Evolutionary conservation across 2,888 invertebrate species (phyloP).

Genomic region (Sturmia bella): DNA sequence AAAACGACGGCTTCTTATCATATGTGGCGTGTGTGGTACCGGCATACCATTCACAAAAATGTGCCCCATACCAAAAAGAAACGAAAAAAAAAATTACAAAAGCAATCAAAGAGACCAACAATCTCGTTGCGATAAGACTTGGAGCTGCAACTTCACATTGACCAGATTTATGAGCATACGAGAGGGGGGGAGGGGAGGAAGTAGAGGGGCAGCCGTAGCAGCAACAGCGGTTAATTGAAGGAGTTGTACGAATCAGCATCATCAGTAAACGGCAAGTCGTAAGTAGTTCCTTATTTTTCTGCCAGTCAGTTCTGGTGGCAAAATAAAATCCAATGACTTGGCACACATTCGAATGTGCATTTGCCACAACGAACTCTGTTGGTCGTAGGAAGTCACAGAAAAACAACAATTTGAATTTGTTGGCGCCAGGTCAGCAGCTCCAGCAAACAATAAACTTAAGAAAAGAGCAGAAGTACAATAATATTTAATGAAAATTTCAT

Average conservation of each 20-base stretch:
- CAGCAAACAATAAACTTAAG: slow-evolving; percentile 50
- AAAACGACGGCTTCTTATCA: slow-evolving; percentile 59
- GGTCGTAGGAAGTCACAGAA: slow-evolving; percentile 7
- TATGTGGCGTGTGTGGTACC: slow-evolving; percentile 68
- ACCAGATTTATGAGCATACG: slow-evolving; percentile 19
- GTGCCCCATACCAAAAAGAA: slow-evolving; percentile 28
- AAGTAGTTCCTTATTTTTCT: slow-evolving; percentile 39
- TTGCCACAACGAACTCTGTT: slow-evolving; percentile 40
- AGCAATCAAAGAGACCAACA: slow-evolving; percentile 35
- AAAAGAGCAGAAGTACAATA: slow-evolving; percentile 68
- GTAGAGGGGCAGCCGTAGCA: slow-evolving; percentile 13
- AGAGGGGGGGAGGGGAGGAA: background rate
- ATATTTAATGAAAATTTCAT: slow-evolving; percentile 78
- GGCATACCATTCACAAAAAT: slow-evolving; percentile 64
- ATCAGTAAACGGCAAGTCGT: slow-evolving; percentile 38
- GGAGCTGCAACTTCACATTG: slow-evolving; percentile 13
- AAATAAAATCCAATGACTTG: slow-evolving; percentile 58
- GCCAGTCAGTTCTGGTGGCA: slow-evolving; percentile 24
- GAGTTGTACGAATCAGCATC: slow-evolving; percentile 45
- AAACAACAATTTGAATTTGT: slow-evolving; percentile 70
- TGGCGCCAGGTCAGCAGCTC: slow-evolving; percentile 78
- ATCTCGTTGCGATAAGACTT: slow-evolving; percentile 40
- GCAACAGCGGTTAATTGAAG: slow-evolving; percentile 33
- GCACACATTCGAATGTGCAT: slow-evolving; percentile 47
- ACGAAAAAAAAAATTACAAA: background rate